Evolutionary conservation across 2,113 vertebrate genomes (phyloP).

Genomic region (Bambusicola thoracicus): DNA sequence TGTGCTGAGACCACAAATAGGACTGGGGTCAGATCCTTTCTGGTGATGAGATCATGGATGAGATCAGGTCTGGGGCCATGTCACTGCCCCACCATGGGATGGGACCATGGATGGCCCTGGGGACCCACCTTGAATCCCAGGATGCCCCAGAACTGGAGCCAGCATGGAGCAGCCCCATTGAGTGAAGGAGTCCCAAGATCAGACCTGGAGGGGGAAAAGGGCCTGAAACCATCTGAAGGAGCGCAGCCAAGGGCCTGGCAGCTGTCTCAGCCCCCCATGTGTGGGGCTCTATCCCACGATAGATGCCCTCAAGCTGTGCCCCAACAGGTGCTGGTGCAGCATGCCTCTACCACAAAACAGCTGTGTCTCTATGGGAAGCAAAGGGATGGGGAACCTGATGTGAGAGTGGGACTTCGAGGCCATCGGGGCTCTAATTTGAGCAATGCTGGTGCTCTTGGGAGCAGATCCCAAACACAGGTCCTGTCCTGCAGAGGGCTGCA

Average conservation of each 20-base stretch:
- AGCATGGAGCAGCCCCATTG: fast-evolving
- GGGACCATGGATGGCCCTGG: neutral
- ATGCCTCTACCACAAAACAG: fast-evolving
- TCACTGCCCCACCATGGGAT: no score
- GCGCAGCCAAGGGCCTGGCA: fast-evolving
- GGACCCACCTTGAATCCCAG: fast-evolving
- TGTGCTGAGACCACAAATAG: neutral
- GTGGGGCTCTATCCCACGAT: neutral
- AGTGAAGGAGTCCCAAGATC: neutral
- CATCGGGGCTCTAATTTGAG: neutral
- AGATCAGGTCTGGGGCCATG: neutral
- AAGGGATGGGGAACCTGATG: neutral
- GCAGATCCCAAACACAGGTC: neutral
- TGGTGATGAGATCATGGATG: neutral
- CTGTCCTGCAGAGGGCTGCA: neutral
- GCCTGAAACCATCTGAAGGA: neutral
- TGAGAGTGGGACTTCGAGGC: neutral
- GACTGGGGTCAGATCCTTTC: neutral
- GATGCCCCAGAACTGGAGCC: neutral
- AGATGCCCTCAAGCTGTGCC: neutral
- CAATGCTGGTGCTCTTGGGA: neutral
- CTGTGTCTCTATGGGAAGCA: neutral
- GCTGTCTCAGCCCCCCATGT: neutral
- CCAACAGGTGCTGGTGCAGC: no score
- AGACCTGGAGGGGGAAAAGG: neutral